Conservation (phyloP, 2,113 vertebrate species). For the Rana temporaria region DNA sequence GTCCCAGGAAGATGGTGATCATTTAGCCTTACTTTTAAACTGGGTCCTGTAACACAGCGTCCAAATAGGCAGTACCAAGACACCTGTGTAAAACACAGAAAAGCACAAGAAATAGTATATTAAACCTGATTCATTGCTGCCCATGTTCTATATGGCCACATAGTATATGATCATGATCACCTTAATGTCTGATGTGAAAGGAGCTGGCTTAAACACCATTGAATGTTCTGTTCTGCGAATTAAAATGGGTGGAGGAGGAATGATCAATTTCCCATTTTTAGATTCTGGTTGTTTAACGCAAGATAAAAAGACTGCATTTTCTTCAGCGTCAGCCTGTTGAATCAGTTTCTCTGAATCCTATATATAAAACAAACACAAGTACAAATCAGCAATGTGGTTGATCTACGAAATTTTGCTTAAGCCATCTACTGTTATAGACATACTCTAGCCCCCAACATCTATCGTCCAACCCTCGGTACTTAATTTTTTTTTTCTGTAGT, state of each 20-base stretch:
- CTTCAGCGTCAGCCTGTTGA: conserved; percentile 83
- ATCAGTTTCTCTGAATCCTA: conserved; percentile 78
- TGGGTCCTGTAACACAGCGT: conserved; percentile 73
- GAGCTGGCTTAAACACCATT: conserved; percentile 84
- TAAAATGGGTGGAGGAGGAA: conserved; percentile 85
- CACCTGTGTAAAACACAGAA: conserved; percentile 73
- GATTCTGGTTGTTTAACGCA: conserved; percentile 64
- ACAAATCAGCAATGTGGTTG: conserved; percentile 7
- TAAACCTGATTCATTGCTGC: not conserved
- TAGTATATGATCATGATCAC: conserved; percentile 67
- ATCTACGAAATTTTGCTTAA: not conserved
- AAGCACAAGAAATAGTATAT: not conserved
- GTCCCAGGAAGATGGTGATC: conserved; percentile 82
- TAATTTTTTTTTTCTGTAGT: no score
- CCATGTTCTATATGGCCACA: not conserved
- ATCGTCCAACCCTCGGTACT: no score
- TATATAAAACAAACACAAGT: conserved; percentile 57
- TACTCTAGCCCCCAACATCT: no score
- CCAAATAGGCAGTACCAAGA: conserved; percentile 89
- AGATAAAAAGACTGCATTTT: conserved; percentile 71
- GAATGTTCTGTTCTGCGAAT: conserved; percentile 79
- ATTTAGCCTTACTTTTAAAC: conserved; percentile 85
- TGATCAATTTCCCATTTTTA: conserved; percentile 62
- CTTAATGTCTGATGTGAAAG: conserved; percentile 78
- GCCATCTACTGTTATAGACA: no score